Percentiles rank a stretch among this genome's conserved stretches.
phyloP scores from a whole-genome alignment of 1,140 invertebrate species.

The Nasonia vitripennis region DNA sequence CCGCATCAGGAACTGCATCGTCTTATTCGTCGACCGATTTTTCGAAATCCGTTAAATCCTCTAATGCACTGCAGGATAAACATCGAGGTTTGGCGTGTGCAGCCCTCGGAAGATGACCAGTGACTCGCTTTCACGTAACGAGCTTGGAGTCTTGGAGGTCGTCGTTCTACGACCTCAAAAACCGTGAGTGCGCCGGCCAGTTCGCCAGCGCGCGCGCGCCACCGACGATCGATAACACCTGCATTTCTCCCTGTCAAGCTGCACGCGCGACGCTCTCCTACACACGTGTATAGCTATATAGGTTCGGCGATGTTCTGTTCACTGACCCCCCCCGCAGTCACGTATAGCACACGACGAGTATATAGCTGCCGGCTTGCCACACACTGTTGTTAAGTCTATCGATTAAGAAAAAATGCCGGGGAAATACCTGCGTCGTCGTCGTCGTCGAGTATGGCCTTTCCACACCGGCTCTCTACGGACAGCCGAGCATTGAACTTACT shows the following conservation, averaged over 20 bases:
- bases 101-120: background rate
- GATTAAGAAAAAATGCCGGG: slow-evolving; percentile 39
- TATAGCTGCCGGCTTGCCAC: background rate
- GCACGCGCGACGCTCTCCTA: background rate
- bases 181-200: background rate
- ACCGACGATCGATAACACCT: slow-evolving; percentile 48
- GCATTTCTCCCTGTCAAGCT: slow-evolving; percentile 27
- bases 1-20: too few species aligned
- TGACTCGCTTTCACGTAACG: too few species aligned
- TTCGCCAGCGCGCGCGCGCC: background rate
- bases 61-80: too few species aligned
- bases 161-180: slow-evolving; percentile 42
- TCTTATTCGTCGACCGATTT: too few species aligned
- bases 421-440: background rate
- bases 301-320: background rate
- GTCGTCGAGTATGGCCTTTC: background rate
- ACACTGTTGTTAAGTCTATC: slow-evolving; percentile 35
- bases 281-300: background rate
- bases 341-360: background rate
- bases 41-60: too few species aligned
- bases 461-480: background rate
- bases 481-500: slow-evolving; percentile 16
- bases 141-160: slow-evolving; percentile 30
- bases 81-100: too few species aligned
- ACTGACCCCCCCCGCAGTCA: slow-evolving; percentile 29